Percentiles rank a stretch among this genome's conserved stretches.
phyloP scores from a whole-genome alignment of 2,888 invertebrate species.

The Diadromus collaris region DNA sequence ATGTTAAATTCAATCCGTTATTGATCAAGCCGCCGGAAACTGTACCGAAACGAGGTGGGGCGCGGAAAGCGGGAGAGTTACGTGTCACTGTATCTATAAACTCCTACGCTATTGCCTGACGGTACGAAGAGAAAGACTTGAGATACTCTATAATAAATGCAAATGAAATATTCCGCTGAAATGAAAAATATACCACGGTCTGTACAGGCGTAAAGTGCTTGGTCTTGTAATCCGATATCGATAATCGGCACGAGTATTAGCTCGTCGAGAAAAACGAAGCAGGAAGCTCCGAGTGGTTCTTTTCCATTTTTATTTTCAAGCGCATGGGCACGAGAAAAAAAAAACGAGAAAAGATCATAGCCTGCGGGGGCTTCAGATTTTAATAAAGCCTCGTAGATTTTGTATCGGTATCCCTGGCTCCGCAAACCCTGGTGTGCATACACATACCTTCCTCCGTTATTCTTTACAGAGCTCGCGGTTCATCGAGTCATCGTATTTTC shows the following conservation, averaged over 20 bases:
- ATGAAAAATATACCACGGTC: neutral
- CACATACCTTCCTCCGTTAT: neutral
- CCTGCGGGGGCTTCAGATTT: conserved; percentile 57
- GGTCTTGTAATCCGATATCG: conserved; percentile 74
- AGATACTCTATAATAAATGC: conserved; percentile 16
- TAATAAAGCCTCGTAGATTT: conserved; percentile 10
- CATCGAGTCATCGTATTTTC: neutral
- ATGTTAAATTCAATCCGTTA: neutral
- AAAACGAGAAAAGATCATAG: conserved; percentile 60
- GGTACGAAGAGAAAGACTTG: too few relatives aligned
- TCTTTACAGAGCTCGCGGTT: neutral
- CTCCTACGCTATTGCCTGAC: neutral
- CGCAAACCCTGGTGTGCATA: neutral
- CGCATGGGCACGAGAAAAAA: neutral
- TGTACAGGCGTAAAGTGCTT: conserved; percentile 70
- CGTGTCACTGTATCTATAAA: neutral
- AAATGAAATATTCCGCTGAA: conserved; percentile 16
- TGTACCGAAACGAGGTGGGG: neutral
- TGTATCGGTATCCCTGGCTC: neutral
- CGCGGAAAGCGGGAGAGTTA: neutral
- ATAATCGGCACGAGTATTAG: conserved; percentile 64
- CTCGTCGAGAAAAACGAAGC: conserved; percentile 34
- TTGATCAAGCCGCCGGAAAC: neutral
- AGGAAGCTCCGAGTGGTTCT: conserved; percentile 54
- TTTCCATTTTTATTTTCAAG: neutral